Conservation (phyloP, 2,113 vertebrate species). For the Epinephelus lanceolatus region DNA sequence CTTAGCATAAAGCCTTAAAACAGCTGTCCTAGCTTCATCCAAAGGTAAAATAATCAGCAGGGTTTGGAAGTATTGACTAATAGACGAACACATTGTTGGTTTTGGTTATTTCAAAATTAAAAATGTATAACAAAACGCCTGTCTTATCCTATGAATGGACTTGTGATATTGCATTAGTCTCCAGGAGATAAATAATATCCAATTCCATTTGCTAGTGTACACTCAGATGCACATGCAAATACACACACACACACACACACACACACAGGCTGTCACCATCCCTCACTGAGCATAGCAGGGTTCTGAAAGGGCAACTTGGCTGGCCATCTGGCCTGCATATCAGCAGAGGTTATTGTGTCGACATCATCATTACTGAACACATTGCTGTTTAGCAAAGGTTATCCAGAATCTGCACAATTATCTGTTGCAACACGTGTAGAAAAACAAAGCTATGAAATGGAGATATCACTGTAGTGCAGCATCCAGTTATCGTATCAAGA, state of each 20-base stretch:
- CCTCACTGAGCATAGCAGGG: conserved; percentile 73
- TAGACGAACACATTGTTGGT: not conserved
- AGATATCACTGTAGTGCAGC: conserved; percentile 21
- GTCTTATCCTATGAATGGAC: not conserved
- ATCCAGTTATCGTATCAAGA: not conserved
- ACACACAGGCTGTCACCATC: conserved; percentile 49
- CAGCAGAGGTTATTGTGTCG: conserved; percentile 80
- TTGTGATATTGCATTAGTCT: conserved; percentile 5
- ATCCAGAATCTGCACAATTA: conserved; percentile 63
- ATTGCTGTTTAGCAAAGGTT: conserved; percentile 78
- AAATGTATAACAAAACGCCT: not conserved
- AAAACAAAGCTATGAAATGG: conserved; percentile 32
- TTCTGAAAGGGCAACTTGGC: conserved; percentile 79
- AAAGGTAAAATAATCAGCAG: too few relatives aligned
- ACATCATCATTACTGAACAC: conserved; percentile 83
- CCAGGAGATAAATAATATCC: conserved; percentile 2
- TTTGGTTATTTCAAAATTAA: not conserved
- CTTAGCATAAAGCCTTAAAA: not conserved
- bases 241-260: conserved; percentile 37
- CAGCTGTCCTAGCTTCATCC: not conserved
- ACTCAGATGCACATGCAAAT: conserved; percentile 23
- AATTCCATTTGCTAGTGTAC: conserved; percentile 16
- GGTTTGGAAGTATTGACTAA: not conserved
- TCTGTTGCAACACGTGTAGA: conserved; percentile 56
- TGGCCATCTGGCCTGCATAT: conserved; percentile 82